phyloP scores from a whole-genome alignment of 2,113 vertebrate genomes.

The Dipodomys spectabilis region DNA sequence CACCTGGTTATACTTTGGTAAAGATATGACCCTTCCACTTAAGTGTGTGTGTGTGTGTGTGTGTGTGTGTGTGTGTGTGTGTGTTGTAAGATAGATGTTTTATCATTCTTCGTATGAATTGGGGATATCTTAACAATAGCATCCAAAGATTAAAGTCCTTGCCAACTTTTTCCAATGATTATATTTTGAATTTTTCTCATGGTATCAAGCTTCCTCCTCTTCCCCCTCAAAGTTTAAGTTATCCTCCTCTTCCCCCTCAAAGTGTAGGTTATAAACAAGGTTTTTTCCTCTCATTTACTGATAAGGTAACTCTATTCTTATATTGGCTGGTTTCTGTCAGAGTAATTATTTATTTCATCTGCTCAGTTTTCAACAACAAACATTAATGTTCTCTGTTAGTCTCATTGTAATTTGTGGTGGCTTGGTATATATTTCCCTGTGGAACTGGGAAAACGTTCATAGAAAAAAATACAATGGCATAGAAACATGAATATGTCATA shows the following conservation, averaged over 20 bases:
- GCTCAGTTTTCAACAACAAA: conserved; percentile 11
- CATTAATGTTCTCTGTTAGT: background rate
- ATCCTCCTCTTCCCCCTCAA: background rate
- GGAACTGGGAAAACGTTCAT: conserved; percentile 7
- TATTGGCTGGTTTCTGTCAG: background rate
- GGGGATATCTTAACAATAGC: background rate
- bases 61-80: background rate
- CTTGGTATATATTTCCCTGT: background rate
- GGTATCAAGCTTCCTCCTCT: background rate
- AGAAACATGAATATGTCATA: background rate
- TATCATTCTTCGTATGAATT: conserved; percentile 10
- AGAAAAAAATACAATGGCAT: background rate
- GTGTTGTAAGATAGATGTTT: background rate
- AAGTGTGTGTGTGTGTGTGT: background rate
- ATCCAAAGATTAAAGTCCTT: background rate
- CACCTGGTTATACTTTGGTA: background rate
- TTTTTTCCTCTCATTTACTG: background rate
- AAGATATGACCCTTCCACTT: rapidly evolving
- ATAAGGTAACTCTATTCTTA: background rate
- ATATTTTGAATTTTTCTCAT: conserved; percentile 7
- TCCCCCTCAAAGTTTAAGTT: background rate
- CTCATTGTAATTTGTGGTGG: background rate
- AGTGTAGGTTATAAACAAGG: background rate
- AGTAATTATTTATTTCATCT: conserved; percentile 18
- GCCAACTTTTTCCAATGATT: background rate